These are phyloP conservation scores for Asobara japonica DNA, from an alignment of 1,140 invertebrate species.

Conservation along the genomic window DNA sequence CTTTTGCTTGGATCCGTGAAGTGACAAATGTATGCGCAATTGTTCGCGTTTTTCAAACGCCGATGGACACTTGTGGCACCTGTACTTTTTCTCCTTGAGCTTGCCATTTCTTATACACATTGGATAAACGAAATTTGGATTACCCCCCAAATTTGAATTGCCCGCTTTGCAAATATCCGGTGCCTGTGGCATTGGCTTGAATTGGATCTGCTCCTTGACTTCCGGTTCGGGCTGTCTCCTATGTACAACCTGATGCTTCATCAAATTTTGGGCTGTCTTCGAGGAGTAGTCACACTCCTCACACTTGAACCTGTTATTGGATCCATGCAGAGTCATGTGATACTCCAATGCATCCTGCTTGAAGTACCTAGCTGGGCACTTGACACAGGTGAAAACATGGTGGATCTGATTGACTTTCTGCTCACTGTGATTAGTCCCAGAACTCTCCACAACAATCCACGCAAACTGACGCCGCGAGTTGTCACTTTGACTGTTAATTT, in stretches of 20 bases:
- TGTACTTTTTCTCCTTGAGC: constrained; percentile 81
- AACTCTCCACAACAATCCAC: constrained; percentile 58
- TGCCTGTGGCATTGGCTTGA: constrained; percentile 66
- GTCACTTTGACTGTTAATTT: constrained; percentile 41
- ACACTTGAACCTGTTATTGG: constrained; percentile 77
- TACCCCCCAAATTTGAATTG: constrained; percentile 70
- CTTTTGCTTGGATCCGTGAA: constrained; percentile 85
- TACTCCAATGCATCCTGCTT: constrained; percentile 77
- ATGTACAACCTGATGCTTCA: constrained; percentile 77
- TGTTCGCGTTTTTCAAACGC: constrained; percentile 88
- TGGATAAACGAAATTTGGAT: constrained; percentile 81
- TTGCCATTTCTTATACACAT: constrained; percentile 79
- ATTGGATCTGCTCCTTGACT: constrained; percentile 28
- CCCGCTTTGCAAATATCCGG: constrained; percentile 75
- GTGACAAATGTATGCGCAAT: constrained; percentile 82
- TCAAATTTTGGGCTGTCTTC: constrained; percentile 80
- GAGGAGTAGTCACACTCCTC: constrained; percentile 86
- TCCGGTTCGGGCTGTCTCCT: constrained; percentile 56
- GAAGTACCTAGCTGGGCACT: constrained; percentile 77
- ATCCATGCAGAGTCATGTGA: constrained; percentile 77
- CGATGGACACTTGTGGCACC: constrained; percentile 87
- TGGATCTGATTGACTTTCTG: constrained; percentile 26
- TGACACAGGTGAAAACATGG: constrained; percentile 69
- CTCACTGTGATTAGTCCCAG: neutral
- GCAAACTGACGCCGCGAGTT: constrained; percentile 33